Evolutionary conservation across 2,797 vertebrate species (phyloP), one percentile per base, ranked within the genome.

Genomic region (Molossus molossus): DNA sequence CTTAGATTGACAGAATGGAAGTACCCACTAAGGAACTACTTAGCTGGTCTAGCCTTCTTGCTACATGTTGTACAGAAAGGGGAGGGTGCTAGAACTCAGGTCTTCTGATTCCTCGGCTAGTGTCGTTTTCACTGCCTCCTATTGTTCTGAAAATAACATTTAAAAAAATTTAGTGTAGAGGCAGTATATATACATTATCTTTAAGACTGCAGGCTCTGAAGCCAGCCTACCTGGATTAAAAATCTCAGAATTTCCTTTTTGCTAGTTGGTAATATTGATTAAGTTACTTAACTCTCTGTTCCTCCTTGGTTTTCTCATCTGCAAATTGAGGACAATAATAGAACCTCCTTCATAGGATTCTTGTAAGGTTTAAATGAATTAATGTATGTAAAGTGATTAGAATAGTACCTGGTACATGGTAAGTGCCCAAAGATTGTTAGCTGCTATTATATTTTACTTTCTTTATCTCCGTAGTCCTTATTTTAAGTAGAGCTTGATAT

Each of bases 321-420:
- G 9, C 89, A 77, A 87, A 53, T 45, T 75, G 27, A 9, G 23
- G 13, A 76, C 76, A 33, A 53, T 86, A 48, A n/a, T 27, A 76
- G 67, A 86, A 25, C 17, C 27, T 73, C 57, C 9, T 79, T 79
- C 21, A 21, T 67, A 80, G 33, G 9, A 13, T 60, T 93, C 33
- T 65, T 81, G 18, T 48, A 70, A 92, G 37, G 29, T 84, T 83
- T 94, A 87, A 92, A 48, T 65, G 23, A 45, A 79, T 84, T 90
- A 82, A 77, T 58, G 18, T 2, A 11, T 50, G 11, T 81, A 27
- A 80, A 69, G 48, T 87, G 25, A 11, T 93, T 94, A 48, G 57
- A 81, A 33, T 10, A 65, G 37, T 80, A 55, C 13, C 2, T 73
- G 67, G 20, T 75, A n/a, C 2, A 0, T 50, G 15, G 18, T 79